Evolutionary conservation across 1,140 invertebrate species (phyloP), one percentile per base, ranked within the genome.

Genomic region (Drosophila ananassae): DNA sequence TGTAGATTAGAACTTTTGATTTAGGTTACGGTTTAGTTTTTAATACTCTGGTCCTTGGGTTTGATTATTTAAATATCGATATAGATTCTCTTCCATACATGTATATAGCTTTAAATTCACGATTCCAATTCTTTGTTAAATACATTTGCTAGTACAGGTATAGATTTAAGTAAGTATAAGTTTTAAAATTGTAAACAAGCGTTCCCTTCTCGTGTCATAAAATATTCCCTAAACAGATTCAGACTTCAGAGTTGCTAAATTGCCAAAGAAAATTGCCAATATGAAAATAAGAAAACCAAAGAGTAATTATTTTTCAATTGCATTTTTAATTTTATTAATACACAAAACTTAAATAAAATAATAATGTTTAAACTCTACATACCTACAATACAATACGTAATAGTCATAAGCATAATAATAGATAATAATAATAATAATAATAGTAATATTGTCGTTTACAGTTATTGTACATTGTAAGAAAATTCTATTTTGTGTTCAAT

Each of bases 341-440:
- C 83, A 89, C 83, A 89, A 89, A 89, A 85, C 84, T 89, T 89
- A 89, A 67, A 63, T 79, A 63, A 72, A 89, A 84, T 78, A 82
- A 83, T 83, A 90, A 79, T 73, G 74, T 80, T 76, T 90, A 90
- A 90, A 90, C 76, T 90, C 87, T 90, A 90, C 87, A 90, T 90
- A 90, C 87, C 87, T 90, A 90, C 87, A 90, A 82, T 87, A 87
- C 82, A 87, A 87, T 87, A 89, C 83, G 85, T 89, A 89, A 87
- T 87, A 87, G 78, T 85, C 76, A 89, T 87, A 87, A 73, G 62
- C 51, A 77, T 77, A 77, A 71, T 77, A 69, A 77, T 77, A 89
- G 79, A 79, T 87, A 78, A 87, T 81, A 87, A 87, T 87, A 87
- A 85, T 85, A 87, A 87, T 87, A 87, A 79, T 87, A 84, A 83